Evolutionary conservation across 2,797 vertebrate genomes (phyloP), one percentile per base, ranked within the genome.

Genomic region (Mastacembelus armatus): DNA sequence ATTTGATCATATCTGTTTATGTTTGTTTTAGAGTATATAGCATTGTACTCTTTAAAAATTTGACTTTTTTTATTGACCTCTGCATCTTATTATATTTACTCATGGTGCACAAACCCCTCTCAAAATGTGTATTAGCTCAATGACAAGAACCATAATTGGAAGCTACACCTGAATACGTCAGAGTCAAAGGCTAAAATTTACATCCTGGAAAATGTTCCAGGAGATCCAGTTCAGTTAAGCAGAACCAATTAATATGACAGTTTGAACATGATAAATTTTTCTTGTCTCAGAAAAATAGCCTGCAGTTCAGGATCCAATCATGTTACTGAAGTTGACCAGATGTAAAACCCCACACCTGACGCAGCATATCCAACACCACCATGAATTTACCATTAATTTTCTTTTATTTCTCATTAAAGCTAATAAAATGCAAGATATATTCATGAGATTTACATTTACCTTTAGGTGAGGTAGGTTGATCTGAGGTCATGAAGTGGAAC

Each of bases 171-270:
- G 92, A 91, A 85, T 85, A 88, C 78, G 16, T 88, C 78, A 49
- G 78, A 91, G 86, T 86, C 85, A 90, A 88, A 88, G 87, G 88
- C 81, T 88, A 71, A 88, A 79, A 91, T 93, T 86, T 88, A 88
- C 85, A 89, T 87, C 76, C 77, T 63, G 74, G 80, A 86, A n/a
- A 85, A 88, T 90, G 79, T 86, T 88, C 78, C 87, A 77, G n/a
- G n/a, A n/a, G 87, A 90, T 91, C 45, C 85, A 47, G 82, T 85
- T 93, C 90, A 90, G 85, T 90, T 86, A 89, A 92, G 92, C 92
- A 91, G 88, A 92, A 93, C 93, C 80, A 91, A 94, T 93, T 94
- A 92, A 93, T 88, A 80, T 88, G 89, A 92, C 91, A 90, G 85
- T 89, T 88, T 91, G 83, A 88, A 91, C 86, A 87, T 90, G 91